Base-by-base conservation (phyloP, 2,797 vertebrate species). In the Naso thynnoides region DNA sequence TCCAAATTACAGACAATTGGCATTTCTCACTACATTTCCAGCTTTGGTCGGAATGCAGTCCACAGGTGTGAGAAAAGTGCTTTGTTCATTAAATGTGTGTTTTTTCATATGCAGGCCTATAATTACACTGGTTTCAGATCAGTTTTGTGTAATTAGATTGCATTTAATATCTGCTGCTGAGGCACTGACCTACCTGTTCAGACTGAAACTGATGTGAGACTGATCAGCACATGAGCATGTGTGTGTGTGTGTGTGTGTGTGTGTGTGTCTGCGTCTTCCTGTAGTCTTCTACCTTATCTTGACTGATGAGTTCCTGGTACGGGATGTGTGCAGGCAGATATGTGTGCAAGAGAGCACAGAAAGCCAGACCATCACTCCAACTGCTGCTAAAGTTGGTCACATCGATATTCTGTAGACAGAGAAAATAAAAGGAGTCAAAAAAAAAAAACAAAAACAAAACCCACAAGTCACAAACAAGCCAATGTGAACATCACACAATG, bases 321-420 rank as follows among this genome's bases (percentile, higher is more conserved):
- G 97, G 97, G 90, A 97, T 97, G 90, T 97, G 97, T 49, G 97
- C 96, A 0, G 97, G 97, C 55, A 98, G 86, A 79, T 97, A 97
- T 0, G 96, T 97, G 90, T 97, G 97, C 45, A 98, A 80, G 15
- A 98, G 95, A 19, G 96, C 97, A 3, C 96, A 97, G 89, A 97
- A 96, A 3, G 96, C 96, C 89, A 97, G 88, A 29, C 97, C 96
- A 1, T 97, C 97, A 2, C 96, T 97, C 97, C 96, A 98, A 76
- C 97, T 97, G 91, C 96, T 98, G 93, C 97, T 97, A 91, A 98
- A 98, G 90, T 98, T 98, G 63, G 96, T 97, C 87, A 98, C 96
- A 29, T 97, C 96, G 16, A 97, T 97, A 76, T 95, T 94, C 94
- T 95, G 78, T 2, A 21, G 47, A 58, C 4, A 13, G 24, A 72